Evolutionary conservation across 2,113 vertebrate species (phyloP).

Genomic region (Misgurnus mizolepis): DNA sequence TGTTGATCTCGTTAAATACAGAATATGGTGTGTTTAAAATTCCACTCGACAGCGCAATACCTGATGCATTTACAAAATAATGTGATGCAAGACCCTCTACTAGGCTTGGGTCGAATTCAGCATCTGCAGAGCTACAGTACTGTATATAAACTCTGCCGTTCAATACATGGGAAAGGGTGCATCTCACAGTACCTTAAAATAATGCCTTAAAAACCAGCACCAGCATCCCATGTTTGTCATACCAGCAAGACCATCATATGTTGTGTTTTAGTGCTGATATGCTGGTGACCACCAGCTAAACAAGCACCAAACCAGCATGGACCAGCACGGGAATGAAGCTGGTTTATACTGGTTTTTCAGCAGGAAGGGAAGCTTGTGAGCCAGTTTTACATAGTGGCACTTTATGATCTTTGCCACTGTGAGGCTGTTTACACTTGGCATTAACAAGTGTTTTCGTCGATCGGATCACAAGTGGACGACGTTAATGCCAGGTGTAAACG

Average conservation of each 20-base stretch:
- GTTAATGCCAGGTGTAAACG: too few species aligned
- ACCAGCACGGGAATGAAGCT: too few species aligned
- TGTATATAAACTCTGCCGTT: not conserved
- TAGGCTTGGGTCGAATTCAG: not conserved
- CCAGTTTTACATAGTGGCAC: too few species aligned
- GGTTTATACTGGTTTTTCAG: too few species aligned
- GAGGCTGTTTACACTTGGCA: not conserved
- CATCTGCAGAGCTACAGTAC: slow-evolving; percentile 6
- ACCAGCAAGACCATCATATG: too few species aligned
- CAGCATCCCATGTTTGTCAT: too few species aligned
- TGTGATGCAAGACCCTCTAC: not conserved
- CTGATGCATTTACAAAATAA: slow-evolving; percentile 24
- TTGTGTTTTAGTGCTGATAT: too few species aligned
- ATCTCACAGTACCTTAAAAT: slow-evolving; percentile 15
- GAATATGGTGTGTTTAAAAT: slow-evolving; percentile 20
- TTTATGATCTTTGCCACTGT: slow-evolving; percentile 35
- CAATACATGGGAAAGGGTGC: not conserved
- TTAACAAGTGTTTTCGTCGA: too few species aligned
- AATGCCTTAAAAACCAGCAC: not conserved
- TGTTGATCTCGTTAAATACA: slow-evolving; percentile 21
- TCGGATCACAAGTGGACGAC: too few species aligned
- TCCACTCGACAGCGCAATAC: not conserved
- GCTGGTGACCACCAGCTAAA: too few species aligned
- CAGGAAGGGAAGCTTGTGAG: too few species aligned
- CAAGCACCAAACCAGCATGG: too few species aligned